phyloP scores from a whole-genome alignment of 2,888 invertebrate species.

The Scaptomyza tumidula region DNA sequence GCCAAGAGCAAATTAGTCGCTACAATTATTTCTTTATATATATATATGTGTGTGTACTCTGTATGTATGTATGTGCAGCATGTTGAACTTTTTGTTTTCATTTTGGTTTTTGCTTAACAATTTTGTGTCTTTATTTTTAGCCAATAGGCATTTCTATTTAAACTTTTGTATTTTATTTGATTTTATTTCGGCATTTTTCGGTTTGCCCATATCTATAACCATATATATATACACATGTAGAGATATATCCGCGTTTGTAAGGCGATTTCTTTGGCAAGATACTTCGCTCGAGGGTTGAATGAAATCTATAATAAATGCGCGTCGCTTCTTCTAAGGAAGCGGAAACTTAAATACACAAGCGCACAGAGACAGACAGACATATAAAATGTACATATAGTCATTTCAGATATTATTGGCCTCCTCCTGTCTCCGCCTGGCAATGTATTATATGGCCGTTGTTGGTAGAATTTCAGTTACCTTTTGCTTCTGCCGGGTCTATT shows the following conservation, averaged over 20 bases:
- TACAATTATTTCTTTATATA: slow-evolving; percentile 26
- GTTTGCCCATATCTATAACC: slow-evolving; percentile 1
- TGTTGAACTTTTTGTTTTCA: slow-evolving; percentile 16
- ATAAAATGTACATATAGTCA: slow-evolving; percentile 38
- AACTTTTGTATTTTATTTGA: slow-evolving; percentile 59
- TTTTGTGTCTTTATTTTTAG: slow-evolving; percentile 73
- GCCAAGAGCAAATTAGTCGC: slow-evolving; percentile 26
- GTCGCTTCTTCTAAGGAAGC: slow-evolving; percentile 26
- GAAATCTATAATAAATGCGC: slow-evolving; percentile 43
- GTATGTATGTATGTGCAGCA: neutral
- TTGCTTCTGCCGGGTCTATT: slow-evolving; percentile 57
- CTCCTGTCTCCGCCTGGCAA: slow-evolving; percentile 32
- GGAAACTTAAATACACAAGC: slow-evolving; percentile 37
- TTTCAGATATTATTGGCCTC: slow-evolving; percentile 43
- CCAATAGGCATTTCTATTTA: slow-evolving; percentile 68
- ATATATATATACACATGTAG: neutral
- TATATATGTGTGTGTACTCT: no score
- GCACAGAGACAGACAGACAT: slow-evolving; percentile 21
- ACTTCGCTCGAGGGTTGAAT: slow-evolving; percentile 33
- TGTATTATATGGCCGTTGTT: slow-evolving; percentile 9
- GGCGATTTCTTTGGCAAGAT: slow-evolving; percentile 49
- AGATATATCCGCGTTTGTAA: slow-evolving; percentile 38
- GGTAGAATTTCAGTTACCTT: slow-evolving; percentile 39
- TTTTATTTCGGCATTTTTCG: slow-evolving; percentile 37
- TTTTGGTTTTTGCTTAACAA: slow-evolving; percentile 26